Conservation (phyloP, 2,888 invertebrate genomes). For the Colletes collaris region DNA sequence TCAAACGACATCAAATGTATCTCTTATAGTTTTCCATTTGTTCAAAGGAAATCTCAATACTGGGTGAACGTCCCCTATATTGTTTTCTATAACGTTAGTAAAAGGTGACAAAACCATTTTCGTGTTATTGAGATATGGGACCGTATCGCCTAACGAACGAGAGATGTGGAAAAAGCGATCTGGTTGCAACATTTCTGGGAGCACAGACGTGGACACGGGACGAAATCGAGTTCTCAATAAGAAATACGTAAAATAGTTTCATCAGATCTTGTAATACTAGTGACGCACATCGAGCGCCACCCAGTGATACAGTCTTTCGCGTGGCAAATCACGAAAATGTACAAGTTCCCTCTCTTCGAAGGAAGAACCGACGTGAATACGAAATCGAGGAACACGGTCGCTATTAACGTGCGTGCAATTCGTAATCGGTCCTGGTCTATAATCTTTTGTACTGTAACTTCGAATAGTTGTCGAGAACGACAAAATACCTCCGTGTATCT, state of each 20-base stretch:
- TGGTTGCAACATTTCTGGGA: not conserved
- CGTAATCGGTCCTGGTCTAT: conserved; percentile 34
- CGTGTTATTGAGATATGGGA: too few relatives aligned
- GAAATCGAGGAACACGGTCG: conserved; percentile 53
- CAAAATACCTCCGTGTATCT: too few relatives aligned
- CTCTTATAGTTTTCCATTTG: too few relatives aligned
- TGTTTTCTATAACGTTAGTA: too few relatives aligned
- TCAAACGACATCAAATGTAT: too few relatives aligned
- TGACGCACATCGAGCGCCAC: conserved; percentile 2
- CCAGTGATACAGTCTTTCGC: conserved; percentile 31
- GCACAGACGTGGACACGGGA: not conserved
- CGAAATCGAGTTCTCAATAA: not conserved
- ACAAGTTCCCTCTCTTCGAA: conserved; percentile 15
- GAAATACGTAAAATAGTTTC: conserved; percentile 27
- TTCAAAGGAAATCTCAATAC: too few relatives aligned
- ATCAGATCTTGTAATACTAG: conserved; percentile 27
- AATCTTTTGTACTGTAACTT: conserved; percentile 31
- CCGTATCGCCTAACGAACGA: too few relatives aligned
- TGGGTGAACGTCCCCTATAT: too few relatives aligned
- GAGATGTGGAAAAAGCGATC: too few relatives aligned
- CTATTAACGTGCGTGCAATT: conserved; percentile 60
- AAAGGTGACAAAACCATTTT: too few relatives aligned
- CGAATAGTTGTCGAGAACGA: conserved; percentile 6
- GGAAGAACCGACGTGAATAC: conserved; percentile 47
- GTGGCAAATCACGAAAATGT: conserved; percentile 38